Percentiles rank a stretch among this genome's conserved stretches.
Evolutionary conservation across 2,888 invertebrate species (phyloP).

Genomic region (Ischnura elegans): DNA sequence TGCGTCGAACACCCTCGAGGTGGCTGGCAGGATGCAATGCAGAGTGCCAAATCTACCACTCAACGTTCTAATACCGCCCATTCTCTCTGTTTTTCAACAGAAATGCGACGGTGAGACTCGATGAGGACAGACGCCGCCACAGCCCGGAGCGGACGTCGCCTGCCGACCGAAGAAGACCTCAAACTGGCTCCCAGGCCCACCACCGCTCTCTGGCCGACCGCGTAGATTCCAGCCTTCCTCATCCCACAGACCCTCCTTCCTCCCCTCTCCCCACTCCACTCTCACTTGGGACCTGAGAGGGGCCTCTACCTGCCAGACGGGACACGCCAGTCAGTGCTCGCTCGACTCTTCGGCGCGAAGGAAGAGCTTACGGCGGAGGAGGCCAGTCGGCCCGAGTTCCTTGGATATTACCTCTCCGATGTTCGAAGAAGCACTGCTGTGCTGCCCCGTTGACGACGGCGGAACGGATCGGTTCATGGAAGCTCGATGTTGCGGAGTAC

Average conservation of each 20-base stretch:
- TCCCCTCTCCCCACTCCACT: neutral
- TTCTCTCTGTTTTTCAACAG: neutral
- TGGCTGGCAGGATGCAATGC: too few species aligned
- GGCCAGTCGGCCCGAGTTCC: too few species aligned
- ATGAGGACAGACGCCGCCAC: neutral
- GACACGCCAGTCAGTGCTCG: neutral
- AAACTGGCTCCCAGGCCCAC: neutral
- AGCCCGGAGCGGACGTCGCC: neutral
- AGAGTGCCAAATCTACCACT: too few species aligned
- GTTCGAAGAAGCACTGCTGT: neutral
- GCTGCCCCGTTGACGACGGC: neutral
- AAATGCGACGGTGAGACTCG: neutral
- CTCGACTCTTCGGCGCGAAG: neutral
- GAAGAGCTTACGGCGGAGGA: neutral
- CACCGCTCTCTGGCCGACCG: neutral
- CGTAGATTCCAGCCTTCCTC: neutral
- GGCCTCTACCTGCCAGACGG: neutral
- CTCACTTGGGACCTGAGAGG: neutral
- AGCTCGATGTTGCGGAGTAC: too few species aligned
- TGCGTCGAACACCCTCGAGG: too few species aligned
- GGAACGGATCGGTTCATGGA: neutral
- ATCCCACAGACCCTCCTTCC: neutral
- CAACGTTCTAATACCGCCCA: too few species aligned
- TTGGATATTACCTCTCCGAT: neutral
- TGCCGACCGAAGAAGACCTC: conserved; percentile 12